A percentile compares a stretch with the other conserved stretches of the same genome.
Conservation (phyloP, 37 sponge, comb jelly and placozoan genomes). For the Geodia barretti region DNA sequence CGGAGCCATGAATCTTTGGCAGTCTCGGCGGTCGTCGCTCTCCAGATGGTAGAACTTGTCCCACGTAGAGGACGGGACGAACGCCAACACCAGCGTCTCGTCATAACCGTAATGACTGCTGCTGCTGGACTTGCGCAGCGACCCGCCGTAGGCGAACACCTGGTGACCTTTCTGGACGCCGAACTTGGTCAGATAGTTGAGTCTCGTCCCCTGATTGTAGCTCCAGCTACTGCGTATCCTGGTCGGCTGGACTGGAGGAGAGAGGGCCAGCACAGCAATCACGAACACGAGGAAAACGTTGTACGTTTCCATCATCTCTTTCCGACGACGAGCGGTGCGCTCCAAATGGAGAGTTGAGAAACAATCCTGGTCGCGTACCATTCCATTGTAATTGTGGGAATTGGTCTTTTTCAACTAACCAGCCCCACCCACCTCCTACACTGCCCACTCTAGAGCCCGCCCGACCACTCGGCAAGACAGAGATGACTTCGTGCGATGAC, state of each 20-base stretch:
- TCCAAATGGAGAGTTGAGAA: no score
- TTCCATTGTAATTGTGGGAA: no score
- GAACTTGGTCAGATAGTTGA: conserved; percentile 16
- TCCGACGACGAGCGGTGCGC: no score
- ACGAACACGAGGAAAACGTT: no score
- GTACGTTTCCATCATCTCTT: no score
- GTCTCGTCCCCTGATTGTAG: neutral
- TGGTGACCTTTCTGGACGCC: conserved; percentile 14
- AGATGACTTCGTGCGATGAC: no score
- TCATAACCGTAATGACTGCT: neutral
- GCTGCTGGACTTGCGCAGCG: neutral
- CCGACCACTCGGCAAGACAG: no score
- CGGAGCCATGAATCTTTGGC: neutral
- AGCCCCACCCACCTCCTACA: no score
- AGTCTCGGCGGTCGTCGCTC: neutral
- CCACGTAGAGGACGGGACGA: conserved; percentile 18
- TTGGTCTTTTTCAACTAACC: no score
- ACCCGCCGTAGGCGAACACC: conserved; percentile 13
- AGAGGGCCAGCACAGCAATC: neutral
- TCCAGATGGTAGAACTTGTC: conserved; percentile 4
- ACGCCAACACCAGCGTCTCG: neutral
- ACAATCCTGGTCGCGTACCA: no score
- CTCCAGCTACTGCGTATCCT: neutral
- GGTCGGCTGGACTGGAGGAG: neutral
- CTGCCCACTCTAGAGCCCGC: no score